Evolutionary conservation across 2,888 invertebrate species (phyloP).

Genomic region (Polymixis lichenea): DNA sequence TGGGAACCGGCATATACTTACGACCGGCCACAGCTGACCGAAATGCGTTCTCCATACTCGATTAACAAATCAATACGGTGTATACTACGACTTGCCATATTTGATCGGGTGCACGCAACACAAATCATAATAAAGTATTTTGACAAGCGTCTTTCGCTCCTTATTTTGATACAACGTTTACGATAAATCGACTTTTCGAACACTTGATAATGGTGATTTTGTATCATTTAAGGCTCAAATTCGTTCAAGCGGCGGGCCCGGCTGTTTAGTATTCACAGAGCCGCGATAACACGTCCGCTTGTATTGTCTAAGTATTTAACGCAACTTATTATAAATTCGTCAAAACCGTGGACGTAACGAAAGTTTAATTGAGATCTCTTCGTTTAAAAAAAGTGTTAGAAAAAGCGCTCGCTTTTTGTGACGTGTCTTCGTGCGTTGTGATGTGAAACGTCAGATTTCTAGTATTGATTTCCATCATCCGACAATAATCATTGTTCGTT

Average conservation of each 20-base stretch:
- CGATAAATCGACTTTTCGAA: conserved; percentile 63
- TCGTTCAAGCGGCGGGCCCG: conserved; percentile 68
- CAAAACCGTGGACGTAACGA: conserved; percentile 81
- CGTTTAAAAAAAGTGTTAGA: conserved; percentile 70
- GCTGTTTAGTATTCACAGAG: conserved; percentile 81
- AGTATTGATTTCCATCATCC: conserved; percentile 84
- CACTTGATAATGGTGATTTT: conserved; percentile 55
- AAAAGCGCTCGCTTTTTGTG: conserved; percentile 70
- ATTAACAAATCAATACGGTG: conserved; percentile 89
- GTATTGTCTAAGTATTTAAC: conserved; percentile 78
- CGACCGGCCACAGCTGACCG: conserved; percentile 88
- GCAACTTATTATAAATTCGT: conserved; percentile 83
- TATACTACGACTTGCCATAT: conserved; percentile 82
- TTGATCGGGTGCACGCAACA: conserved; percentile 76
- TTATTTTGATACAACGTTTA: conserved; percentile 73
- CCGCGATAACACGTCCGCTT: conserved; percentile 82
- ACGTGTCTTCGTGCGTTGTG: conserved; percentile 76
- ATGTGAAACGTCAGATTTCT: conserved; percentile 87
- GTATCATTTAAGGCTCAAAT: conserved; percentile 73
- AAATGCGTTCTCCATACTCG: conserved; percentile 90
- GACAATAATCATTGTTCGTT: conserved; percentile 87
- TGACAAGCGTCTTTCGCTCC: conserved; percentile 78
- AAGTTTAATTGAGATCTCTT: conserved; percentile 79
- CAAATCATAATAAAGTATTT: conserved; percentile 80
- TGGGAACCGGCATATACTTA: conserved; percentile 90